Conservation (phyloP, 2,797 vertebrate species). For the Sebastes taczanowskii region DNA sequence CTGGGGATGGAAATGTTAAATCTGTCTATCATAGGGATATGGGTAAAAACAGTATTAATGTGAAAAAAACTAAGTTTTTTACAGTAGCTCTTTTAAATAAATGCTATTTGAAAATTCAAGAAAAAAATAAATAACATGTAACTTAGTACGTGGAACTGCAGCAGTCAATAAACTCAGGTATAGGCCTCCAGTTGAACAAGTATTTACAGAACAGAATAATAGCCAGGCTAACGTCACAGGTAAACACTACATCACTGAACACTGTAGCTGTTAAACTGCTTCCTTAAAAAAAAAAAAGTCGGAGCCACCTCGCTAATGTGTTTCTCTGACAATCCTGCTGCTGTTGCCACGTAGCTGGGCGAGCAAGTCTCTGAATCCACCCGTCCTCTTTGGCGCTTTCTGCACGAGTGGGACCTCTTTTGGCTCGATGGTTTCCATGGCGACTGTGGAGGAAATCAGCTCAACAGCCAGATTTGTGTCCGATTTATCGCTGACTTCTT, state of each 20-base stretch:
- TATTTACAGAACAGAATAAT: background rate
- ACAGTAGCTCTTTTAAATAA: background rate
- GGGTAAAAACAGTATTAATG: background rate
- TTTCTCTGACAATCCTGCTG: constrained; percentile 65
- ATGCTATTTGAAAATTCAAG: background rate
- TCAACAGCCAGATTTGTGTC: background rate
- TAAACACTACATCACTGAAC: background rate
- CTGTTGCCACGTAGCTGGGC: constrained; percentile 50
- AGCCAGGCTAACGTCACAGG: background rate
- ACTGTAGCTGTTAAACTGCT: too few relatives aligned
- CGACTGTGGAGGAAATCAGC: background rate
- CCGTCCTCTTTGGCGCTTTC: background rate
- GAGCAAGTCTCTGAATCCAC: constrained; percentile 59
- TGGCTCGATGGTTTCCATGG: background rate
- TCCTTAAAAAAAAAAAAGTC: background rate
- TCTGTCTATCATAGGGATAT: background rate
- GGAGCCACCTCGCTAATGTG: background rate
- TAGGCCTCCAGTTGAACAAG: background rate
- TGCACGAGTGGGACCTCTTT: background rate
- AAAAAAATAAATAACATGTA: background rate
- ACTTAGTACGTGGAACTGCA: background rate
- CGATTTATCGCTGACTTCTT: background rate
- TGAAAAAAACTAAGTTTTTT: constrained; percentile 3
- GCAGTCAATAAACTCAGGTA: background rate
- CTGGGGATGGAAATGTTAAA: background rate